A percentile compares a stretch with the other conserved stretches of the same genome.
Evolutionary conservation across 2,888 invertebrate species (phyloP).

Genomic region (Polydrusus tereticollis): DNA sequence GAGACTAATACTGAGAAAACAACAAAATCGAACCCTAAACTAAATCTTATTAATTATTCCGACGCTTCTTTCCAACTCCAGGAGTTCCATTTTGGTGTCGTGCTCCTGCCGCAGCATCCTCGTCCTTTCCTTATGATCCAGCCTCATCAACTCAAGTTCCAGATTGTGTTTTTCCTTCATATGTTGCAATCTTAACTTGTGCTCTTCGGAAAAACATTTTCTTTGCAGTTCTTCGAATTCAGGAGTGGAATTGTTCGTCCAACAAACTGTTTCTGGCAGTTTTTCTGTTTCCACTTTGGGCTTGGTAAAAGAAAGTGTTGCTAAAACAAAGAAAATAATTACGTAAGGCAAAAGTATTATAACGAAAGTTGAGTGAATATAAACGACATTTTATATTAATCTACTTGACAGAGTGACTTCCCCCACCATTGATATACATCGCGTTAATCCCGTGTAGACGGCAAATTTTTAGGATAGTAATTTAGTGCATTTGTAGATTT

Average conservation of each 20-base stretch:
- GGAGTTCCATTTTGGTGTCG: constrained; percentile 29
- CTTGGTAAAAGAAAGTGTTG: neutral
- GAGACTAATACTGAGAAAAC: neutral
- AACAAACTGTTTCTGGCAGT: neutral
- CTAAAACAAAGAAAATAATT: constrained; percentile 4
- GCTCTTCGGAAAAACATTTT: constrained; percentile 33
- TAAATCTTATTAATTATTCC: constrained; percentile 42
- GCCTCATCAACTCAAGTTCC: constrained; percentile 25
- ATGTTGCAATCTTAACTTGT: constrained; percentile 28
- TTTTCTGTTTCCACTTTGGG: neutral
- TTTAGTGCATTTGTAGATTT: too few species aligned
- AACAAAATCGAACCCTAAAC: neutral
- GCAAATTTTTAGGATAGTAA: too few species aligned
- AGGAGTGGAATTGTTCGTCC: neutral
- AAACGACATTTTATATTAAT: too few species aligned
- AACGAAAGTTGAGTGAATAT: too few species aligned
- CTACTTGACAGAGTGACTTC: too few species aligned
- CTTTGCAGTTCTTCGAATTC: constrained; percentile 19
- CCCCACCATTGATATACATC: too few species aligned
- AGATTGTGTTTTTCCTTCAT: constrained; percentile 34
- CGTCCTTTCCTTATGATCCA: constrained; percentile 32
- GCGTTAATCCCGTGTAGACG: too few species aligned
- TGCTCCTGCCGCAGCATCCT: constrained; percentile 37
- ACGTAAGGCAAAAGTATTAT: neutral
- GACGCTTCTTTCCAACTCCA: constrained; percentile 36